phyloP scores from a whole-genome alignment of 2,797 vertebrate species.

The Halcyon badia region DNA sequence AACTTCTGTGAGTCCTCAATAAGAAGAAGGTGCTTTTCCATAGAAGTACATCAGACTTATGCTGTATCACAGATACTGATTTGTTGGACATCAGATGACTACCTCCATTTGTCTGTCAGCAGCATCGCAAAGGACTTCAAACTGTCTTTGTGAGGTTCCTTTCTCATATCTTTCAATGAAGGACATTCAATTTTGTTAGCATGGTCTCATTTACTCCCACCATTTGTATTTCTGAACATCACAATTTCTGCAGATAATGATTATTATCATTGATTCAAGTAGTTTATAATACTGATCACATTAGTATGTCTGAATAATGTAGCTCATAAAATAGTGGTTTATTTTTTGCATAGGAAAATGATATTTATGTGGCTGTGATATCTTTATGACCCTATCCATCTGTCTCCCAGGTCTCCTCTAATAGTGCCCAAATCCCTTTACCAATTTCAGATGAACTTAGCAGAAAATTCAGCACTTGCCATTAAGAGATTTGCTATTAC shows the following conservation, averaged over 20 bases:
- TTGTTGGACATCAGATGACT: not conserved
- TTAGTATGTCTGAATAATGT: not conserved
- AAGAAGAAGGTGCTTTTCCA: not conserved
- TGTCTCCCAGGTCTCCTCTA: not conserved
- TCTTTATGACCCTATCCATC: not conserved
- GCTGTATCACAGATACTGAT: accelerated
- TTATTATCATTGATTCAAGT: not conserved
- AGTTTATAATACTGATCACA: not conserved
- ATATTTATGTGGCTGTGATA: not conserved
- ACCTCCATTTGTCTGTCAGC: not conserved
- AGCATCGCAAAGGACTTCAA: not conserved
- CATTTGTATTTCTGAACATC: not conserved
- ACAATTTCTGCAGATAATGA: not conserved
- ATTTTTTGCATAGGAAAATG: not conserved
- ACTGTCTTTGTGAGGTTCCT: not conserved
- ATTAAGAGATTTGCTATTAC: not conserved
- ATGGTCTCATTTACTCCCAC: not conserved
- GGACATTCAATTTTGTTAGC: not conserved
- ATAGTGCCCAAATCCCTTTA: not conserved
- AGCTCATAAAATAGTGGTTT: not conserved
- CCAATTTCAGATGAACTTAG: not conserved
- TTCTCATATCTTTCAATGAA: not conserved
- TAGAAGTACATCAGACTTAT: not conserved
- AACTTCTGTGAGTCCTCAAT: not conserved
- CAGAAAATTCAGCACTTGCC: not conserved